Percentiles rank a stretch among this genome's conserved stretches.
Conservation (phyloP, 2,888 invertebrate genomes). For the Lasioglossum marginatum region DNA sequence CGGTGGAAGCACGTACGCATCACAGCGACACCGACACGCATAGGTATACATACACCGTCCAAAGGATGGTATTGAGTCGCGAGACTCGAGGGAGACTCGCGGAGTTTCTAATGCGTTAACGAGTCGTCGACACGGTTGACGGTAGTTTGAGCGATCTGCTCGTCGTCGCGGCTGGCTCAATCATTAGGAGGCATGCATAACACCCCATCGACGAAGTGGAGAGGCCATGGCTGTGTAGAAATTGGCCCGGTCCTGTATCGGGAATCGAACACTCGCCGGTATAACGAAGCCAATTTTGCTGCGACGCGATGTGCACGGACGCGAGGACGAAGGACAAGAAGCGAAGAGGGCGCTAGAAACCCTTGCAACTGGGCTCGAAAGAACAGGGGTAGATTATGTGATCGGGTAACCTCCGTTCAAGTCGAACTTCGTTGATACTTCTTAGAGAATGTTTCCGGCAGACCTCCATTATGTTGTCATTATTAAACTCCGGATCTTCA, state of each 20-base stretch:
- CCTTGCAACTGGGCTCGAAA: conserved; percentile 21
- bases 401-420: neutral
- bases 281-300: conserved; percentile 74
- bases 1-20: neutral
- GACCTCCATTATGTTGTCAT: neutral
- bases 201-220: conserved; percentile 32
- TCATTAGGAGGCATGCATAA: conserved; percentile 68
- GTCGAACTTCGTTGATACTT: neutral
- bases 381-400: neutral
- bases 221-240: conserved; percentile 66
- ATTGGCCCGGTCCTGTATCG: conserved; percentile 72
- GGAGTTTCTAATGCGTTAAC: conserved; percentile 61
- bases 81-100: neutral
- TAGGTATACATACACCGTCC: neutral
- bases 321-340: conserved; percentile 17
- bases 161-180: conserved; percentile 49
- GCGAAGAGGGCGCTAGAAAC: neutral
- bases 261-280: conserved; percentile 68
- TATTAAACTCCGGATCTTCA: neutral
- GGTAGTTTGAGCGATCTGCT: conserved; percentile 54
- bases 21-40: neutral
- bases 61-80: conserved; percentile 14
- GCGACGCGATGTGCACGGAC: conserved; percentile 38
- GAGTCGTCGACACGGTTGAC: conserved; percentile 29
- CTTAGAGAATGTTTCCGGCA: neutral